These are phyloP conservation scores for Papilio machaon DNA, from an alignment of 1,140 invertebrate species.

Conservation along the genomic window DNA sequence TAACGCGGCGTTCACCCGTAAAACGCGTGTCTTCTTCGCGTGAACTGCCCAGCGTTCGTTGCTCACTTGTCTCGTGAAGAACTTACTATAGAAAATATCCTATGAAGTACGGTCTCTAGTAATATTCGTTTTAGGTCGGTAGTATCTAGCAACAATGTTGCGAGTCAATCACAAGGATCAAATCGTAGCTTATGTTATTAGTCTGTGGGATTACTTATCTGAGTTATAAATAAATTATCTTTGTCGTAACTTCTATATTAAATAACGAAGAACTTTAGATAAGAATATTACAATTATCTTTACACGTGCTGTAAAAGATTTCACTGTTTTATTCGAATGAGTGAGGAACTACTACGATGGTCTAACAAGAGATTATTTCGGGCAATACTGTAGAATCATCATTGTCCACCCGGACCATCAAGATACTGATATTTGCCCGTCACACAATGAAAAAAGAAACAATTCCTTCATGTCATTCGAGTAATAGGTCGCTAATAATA, in stretches of 20 bases:
- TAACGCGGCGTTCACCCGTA: too few species aligned
- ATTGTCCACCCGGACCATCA: too few species aligned
- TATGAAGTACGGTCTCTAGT: not conserved
- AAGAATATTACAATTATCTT: not conserved
- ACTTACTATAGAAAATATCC: not conserved
- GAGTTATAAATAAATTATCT: not conserved
- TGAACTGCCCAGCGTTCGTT: too few species aligned
- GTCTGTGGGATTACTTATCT: not conserved
- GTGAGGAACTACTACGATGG: too few species aligned
- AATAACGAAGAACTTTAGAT: slow-evolving; percentile 1
- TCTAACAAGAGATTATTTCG: too few species aligned
- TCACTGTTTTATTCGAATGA: not conserved
- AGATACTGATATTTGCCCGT: too few species aligned
- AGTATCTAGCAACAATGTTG: not conserved
- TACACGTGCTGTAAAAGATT: not conserved
- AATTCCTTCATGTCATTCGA: not conserved
- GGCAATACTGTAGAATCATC: too few species aligned
- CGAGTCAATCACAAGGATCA: not conserved
- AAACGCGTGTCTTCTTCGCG: too few species aligned
- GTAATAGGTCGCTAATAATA: not conserved
- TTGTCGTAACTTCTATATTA: not conserved
- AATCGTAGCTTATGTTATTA: not conserved
- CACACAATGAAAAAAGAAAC: too few species aligned
- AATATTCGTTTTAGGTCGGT: too few species aligned
- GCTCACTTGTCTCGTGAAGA: too few species aligned